Conservation (phyloP, 1,140 invertebrate genomes). For the Bombus soroeensis region DNA sequence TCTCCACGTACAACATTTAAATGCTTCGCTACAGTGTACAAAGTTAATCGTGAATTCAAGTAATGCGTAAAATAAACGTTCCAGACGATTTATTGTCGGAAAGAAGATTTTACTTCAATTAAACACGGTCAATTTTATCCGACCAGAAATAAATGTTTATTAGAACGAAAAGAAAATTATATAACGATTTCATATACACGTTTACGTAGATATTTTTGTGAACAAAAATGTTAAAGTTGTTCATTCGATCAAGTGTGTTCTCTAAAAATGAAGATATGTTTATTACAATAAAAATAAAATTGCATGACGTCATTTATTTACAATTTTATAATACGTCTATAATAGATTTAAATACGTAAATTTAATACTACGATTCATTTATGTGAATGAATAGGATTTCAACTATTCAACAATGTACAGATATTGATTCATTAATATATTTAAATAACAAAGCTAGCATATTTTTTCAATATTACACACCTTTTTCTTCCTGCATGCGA, state of each 20-base stretch:
- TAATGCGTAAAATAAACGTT: background rate
- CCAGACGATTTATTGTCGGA: background rate
- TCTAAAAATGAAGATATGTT: background rate
- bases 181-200: too few species aligned
- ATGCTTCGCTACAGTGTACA: background rate
- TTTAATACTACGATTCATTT: background rate
- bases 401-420: too few species aligned
- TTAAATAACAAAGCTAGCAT: background rate
- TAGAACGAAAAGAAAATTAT: background rate
- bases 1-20: slow-evolving; percentile 11
- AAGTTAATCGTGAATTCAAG: slow-evolving; percentile 15
- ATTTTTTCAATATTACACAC: background rate
- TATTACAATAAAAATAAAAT: background rate
- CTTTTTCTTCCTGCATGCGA: background rate
- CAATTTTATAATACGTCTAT: background rate
- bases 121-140: background rate
- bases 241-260: background rate
- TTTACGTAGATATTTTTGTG: background rate
- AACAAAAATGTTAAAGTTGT: background rate
- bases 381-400: too few species aligned
- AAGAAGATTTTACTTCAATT: background rate
- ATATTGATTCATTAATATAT: background rate
- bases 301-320: background rate
- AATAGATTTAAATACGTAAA: background rate
- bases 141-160: background rate